Percentiles rank a stretch among this genome's conserved stretches.
phyloP scores from a whole-genome alignment of 2,888 invertebrate species.

The Leptopterna dolabrata region DNA sequence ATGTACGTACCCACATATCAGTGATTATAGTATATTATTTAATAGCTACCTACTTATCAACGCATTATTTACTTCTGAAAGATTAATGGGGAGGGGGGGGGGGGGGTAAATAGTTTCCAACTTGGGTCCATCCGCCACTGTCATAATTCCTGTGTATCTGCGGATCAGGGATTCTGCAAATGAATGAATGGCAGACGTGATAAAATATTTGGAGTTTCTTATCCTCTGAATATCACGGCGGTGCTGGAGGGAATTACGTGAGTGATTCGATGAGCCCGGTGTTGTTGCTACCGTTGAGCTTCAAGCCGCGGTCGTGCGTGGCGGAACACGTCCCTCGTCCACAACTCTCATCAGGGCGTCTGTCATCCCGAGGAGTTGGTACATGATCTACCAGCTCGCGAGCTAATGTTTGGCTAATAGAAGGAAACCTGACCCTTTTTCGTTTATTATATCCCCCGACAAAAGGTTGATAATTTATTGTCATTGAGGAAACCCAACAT shows the following conservation, averaged over 20 bases:
- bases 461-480: too few species aligned
- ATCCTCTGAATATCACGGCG: background rate
- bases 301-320: background rate
- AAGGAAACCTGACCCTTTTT: background rate
- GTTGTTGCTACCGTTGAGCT: background rate
- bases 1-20: too few species aligned
- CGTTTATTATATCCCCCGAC: background rate
- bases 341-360: background rate
- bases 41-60: too few species aligned
- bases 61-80: too few species aligned
- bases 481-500: too few species aligned
- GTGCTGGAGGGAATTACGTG: background rate
- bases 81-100: too few species aligned
- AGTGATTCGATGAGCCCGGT: background rate
- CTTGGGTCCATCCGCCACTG: too few species aligned
- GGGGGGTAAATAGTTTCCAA: too few species aligned
- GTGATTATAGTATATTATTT: too few species aligned
- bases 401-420: background rate
- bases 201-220: background rate
- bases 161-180: too few species aligned
- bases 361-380: background rate
- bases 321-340: background rate
- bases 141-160: background rate
- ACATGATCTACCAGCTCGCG: background rate
- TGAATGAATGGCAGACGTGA: background rate